Conservation (phyloP, 1,140 invertebrate genomes). For the Brachionus manjavacas region DNA sequence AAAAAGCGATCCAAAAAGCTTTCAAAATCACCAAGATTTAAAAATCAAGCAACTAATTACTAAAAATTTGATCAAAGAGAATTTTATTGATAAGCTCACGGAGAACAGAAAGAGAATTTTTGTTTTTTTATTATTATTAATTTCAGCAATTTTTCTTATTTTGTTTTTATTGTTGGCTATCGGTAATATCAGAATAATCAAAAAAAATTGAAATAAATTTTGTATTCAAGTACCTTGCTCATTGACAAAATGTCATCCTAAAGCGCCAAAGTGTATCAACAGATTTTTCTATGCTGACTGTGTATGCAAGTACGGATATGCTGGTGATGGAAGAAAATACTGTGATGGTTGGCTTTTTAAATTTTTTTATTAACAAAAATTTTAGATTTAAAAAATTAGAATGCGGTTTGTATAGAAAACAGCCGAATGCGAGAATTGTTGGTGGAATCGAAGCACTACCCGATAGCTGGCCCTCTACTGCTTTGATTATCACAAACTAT, state of each 20-base stretch:
- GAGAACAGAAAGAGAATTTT: not conserved
- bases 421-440: conserved; percentile 13
- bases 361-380: not conserved
- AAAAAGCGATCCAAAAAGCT: not conserved
- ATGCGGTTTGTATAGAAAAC: not conserved
- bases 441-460: conserved; percentile 26
- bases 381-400: not conserved
- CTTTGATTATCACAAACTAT: not conserved
- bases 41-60: not conserved
- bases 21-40: not conserved
- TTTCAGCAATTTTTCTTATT: not conserved
- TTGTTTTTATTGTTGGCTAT: not conserved
- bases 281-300: conserved; percentile 18
- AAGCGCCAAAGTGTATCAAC: not conserved
- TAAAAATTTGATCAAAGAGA: not conserved
- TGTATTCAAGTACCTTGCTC: conserved; percentile 6
- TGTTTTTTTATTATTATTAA: not conserved
- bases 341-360: conserved; percentile 12
- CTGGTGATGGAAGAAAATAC: conserved; percentile 17
- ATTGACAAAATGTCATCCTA: conserved; percentile 21
- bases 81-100: not conserved
- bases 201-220: not conserved
- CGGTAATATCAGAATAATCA: not conserved
- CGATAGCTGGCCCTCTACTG: conserved; percentile 14
- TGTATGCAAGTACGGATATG: not conserved